Evolutionary conservation across 2,888 invertebrate genomes (phyloP).

Genomic region (Sisyra nigra): DNA sequence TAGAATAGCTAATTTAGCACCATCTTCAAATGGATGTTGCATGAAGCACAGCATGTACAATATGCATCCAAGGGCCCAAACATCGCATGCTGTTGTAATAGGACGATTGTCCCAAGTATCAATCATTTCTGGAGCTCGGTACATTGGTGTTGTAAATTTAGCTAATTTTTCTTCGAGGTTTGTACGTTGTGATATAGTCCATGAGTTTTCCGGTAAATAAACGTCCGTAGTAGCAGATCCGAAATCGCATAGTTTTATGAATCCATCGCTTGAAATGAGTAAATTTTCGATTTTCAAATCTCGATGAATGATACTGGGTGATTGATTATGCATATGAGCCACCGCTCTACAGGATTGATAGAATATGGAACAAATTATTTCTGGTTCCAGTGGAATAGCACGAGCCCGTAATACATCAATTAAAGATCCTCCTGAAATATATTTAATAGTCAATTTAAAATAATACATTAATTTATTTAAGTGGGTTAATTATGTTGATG

Average conservation of each 20-base stretch:
- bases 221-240: slow-evolving; percentile 82
- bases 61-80: slow-evolving; percentile 96
- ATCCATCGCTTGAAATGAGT: slow-evolving; percentile 68
- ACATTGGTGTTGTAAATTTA: slow-evolving; percentile 80
- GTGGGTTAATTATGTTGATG: no score
- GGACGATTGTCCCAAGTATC: slow-evolving; percentile 94
- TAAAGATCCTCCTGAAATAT: slow-evolving; percentile 37
- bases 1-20: slow-evolving; percentile 84
- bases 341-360: slow-evolving; percentile 85
- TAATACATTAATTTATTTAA: no score
- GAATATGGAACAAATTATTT: slow-evolving; percentile 66
- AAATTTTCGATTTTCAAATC: slow-evolving; percentile 96
- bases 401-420: slow-evolving; percentile 46
- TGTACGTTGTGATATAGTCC: slow-evolving; percentile 85
- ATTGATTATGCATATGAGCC: slow-evolving; percentile 83
- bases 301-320: slow-evolving; percentile 83
- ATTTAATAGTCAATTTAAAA: no score
- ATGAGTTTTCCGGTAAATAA: slow-evolving; percentile 69
- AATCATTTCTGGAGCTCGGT: slow-evolving; percentile 95
- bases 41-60: slow-evolving; percentile 83
- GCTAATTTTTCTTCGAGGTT: slow-evolving; percentile 85
- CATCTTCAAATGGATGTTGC: slow-evolving; percentile 94
- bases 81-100: slow-evolving; percentile 79
- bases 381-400: slow-evolving; percentile 42
- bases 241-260: slow-evolving; percentile 92